These are phyloP conservation scores for Holothuria glaberrima DNA, from an alignment of 35 echinoderm and acorn worm species.

Conservation along the genomic window DNA sequence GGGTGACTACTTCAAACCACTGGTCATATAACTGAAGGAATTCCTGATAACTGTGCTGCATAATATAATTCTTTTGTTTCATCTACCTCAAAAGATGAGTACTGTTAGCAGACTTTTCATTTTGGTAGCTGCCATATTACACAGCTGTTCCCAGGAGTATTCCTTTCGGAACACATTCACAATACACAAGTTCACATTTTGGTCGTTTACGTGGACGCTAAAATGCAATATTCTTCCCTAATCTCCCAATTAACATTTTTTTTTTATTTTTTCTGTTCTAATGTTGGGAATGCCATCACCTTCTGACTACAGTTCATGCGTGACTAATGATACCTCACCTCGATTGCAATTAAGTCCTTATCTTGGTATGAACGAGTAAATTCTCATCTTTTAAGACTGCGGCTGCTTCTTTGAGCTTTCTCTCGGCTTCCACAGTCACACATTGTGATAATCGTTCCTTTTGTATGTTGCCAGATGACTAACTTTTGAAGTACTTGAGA, in stretches of 20 bases:
- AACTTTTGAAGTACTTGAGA: not conserved
- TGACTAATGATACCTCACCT: slow-evolving; percentile 5
- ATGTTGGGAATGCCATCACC: slow-evolving; percentile 1
- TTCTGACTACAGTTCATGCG: not conserved
- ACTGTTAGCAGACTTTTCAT: slow-evolving; percentile 23
- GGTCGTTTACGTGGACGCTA: not conserved
- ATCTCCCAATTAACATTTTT: not conserved
- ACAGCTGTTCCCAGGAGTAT: not conserved
- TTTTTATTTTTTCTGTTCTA: not conserved
- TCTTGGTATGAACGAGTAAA: slow-evolving; percentile 1
- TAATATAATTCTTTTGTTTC: slow-evolving; percentile 32
- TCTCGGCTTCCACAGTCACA: not conserved
- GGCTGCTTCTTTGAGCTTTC: not conserved
- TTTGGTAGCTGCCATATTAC: not conserved
- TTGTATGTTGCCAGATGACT: not conserved
- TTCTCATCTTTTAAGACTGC: not conserved
- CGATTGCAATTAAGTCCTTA: slow-evolving; percentile 33
- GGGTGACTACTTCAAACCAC: slow-evolving; percentile 6
- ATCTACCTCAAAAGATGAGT: too few species aligned
- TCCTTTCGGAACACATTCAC: slow-evolving; percentile 6
- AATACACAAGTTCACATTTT: slow-evolving; percentile 10
- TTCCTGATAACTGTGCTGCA: slow-evolving; percentile 1
- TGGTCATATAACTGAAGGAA: not conserved
- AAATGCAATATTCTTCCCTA: slow-evolving; percentile 9
- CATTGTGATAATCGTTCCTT: not conserved